These are phyloP conservation scores for Agapornis canus DNA, from an alignment of 2,797 vertebrate genomes.

Conservation along the genomic window DNA sequence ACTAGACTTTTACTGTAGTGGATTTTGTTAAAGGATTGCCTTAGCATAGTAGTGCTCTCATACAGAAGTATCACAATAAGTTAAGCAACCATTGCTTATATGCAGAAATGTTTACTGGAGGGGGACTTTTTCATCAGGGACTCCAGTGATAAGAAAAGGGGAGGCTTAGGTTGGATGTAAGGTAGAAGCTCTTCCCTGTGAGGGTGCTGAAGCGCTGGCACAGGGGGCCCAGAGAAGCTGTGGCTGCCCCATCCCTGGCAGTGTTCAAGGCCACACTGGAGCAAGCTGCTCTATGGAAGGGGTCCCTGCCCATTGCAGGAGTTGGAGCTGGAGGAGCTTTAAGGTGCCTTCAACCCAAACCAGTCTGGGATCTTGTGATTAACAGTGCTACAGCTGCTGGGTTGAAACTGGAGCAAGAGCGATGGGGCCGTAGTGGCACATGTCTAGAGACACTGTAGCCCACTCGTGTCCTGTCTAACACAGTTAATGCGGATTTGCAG, in stretches of 20 bases:
- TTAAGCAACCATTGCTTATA: not conserved
- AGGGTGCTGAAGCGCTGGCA: not conserved
- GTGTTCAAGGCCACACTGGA: not conserved
- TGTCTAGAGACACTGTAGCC: not conserved
- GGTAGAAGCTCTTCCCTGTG: not conserved
- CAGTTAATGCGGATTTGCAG: not conserved
- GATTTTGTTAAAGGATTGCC: not conserved
- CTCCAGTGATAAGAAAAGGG: not conserved
- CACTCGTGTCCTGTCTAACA: not conserved
- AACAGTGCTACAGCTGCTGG: not conserved
- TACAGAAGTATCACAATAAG: not conserved
- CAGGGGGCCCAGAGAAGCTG: not conserved
- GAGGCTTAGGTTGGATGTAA: not conserved
- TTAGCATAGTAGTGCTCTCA: fast-evolving
- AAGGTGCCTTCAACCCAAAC: too few species aligned
- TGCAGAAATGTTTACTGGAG: not conserved
- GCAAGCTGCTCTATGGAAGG: not conserved
- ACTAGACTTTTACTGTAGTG: not conserved
- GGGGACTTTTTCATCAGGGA: not conserved
- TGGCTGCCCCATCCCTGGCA: not conserved
- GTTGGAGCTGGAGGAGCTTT: not conserved
- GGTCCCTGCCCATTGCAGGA: not conserved
- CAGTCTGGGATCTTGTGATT: not conserved
- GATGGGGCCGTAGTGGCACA: fast-evolving
- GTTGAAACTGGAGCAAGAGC: not conserved